These are phyloP conservation scores for Neoniphon sammara DNA, from an alignment of 2,797 vertebrate species.

Conservation along the genomic window DNA sequence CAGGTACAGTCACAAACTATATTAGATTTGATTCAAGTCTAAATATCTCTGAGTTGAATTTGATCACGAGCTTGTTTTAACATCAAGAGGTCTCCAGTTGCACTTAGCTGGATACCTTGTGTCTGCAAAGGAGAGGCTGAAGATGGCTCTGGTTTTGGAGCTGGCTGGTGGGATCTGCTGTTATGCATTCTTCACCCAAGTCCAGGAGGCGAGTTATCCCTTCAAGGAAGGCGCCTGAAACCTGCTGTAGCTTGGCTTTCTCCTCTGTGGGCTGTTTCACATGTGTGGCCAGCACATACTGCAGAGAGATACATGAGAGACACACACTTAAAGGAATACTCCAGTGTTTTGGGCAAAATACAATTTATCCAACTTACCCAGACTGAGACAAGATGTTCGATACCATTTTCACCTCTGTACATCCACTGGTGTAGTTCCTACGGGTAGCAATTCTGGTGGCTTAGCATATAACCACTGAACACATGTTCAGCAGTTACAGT, in stretches of 20 bases:
- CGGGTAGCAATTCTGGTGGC: too few relatives aligned
- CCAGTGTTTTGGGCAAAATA: too few relatives aligned
- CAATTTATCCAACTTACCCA: too few relatives aligned
- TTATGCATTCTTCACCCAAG: conserved; percentile 83
- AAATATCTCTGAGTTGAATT: neutral
- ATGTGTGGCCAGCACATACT: conserved; percentile 66
- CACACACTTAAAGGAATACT: conserved; percentile 17
- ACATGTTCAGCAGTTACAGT: too few relatives aligned
- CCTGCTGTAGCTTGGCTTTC: conserved; percentile 76
- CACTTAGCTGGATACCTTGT: conserved; percentile 83
- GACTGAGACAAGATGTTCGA: too few relatives aligned
- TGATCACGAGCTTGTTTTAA: conserved; percentile 8
- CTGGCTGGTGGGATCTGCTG: conserved; percentile 65
- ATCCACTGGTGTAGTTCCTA: too few relatives aligned
- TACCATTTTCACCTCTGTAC: too few relatives aligned
- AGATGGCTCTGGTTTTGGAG: conserved; percentile 82
- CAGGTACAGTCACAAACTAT: too few relatives aligned
- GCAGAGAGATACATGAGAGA: conserved; percentile 42
- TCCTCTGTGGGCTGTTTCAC: conserved; percentile 78
- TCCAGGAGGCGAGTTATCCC: conserved; percentile 83
- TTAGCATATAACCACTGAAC: too few relatives aligned
- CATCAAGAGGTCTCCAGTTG: conserved; percentile 19
- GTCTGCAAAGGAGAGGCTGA: conserved; percentile 80
- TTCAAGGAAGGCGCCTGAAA: conserved; percentile 80
- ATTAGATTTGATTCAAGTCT: neutral